Base-by-base conservation (phyloP, 2,888 invertebrate genomes). In the Dryomyza anilis region DNA sequence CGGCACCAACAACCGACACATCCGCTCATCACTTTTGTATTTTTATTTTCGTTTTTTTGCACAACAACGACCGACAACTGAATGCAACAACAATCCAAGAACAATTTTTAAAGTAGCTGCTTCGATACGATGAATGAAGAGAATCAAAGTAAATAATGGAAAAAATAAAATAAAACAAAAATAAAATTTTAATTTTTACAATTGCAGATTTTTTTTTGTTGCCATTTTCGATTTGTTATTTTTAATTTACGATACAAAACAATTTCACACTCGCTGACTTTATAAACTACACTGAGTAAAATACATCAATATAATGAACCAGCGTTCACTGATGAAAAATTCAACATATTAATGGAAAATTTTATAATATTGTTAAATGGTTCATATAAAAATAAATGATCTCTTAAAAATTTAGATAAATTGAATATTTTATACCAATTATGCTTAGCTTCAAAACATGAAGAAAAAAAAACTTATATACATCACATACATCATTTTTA, bases 251-350 rank as follows among this genome's bases (percentile, higher is more conserved):
- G 19, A 53, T 19, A 53, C 61, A 62, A 69, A 61, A 56, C 59
- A 65, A 65, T 68, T 68, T 69, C 69, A 68, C 68, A 69, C 66
- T 69, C 67, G 69, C 67, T 63, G 66, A 69, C 66, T 69, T 69
- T 60, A 64, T 67, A n/a, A n/a, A n/a, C n/a, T n/a, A n/a, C n/a
- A n/a, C n/a, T n/a, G n/a, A n/a, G n/a, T n/a, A n/a, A n/a, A n/a
- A n/a, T n/a, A n/a, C n/a, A n/a, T n/a, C n/a, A n/a, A n/a, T n/a
- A n/a, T n/a, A n/a, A n/a, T n/a, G n/a, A n/a, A n/a, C n/a, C n/a
- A n/a, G n/a, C n/a, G n/a, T n/a, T n/a, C n/a, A n/a, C n/a, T n/a
- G n/a, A n/a, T n/a, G n/a, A n/a, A n/a, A n/a, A n/a, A n/a, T n/a
- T n/a, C n/a, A n/a, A 43, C 16, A 43, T 16, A 43, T 43, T 43